phyloP scores from a whole-genome alignment of 2,888 invertebrate species.

The Acanthosepion lycidas region DNA sequence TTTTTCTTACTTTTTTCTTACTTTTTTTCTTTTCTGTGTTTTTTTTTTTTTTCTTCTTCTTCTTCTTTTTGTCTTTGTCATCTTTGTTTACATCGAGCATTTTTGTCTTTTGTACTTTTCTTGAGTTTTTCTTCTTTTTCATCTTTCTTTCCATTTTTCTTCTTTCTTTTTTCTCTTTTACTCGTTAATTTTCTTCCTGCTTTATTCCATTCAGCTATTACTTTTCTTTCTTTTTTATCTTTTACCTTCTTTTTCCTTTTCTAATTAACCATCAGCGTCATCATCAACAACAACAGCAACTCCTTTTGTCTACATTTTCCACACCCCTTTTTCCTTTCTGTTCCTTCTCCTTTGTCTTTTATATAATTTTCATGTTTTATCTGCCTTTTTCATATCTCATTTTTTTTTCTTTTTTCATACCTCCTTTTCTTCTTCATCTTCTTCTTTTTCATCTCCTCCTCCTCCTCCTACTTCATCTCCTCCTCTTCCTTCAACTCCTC shows the following conservation, averaged over 20 bases:
- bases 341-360: background rate
- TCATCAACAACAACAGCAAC: background rate
- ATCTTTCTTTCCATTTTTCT: background rate
- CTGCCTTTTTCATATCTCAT: background rate
- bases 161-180: background rate
- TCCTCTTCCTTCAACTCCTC: rapidly evolving
- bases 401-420: too few species aligned
- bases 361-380: background rate
- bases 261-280: background rate
- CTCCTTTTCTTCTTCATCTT: too few species aligned
- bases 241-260: background rate
- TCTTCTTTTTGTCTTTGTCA: background rate
- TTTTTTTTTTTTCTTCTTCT: background rate
- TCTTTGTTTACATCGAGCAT: background rate
- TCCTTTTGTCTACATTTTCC: background rate
- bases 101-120: background rate
- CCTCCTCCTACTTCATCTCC: too few species aligned
- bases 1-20: background rate
- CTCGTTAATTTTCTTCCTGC: background rate
- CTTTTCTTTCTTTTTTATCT: background rate
- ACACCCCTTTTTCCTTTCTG: background rate
- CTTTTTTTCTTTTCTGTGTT: background rate
- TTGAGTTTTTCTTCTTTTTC: background rate
- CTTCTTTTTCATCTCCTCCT: too few species aligned
- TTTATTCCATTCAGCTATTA: background rate